These are phyloP conservation scores for Leucosticte australis DNA, from an alignment of 2,113 vertebrate species.

Conservation along the genomic window DNA sequence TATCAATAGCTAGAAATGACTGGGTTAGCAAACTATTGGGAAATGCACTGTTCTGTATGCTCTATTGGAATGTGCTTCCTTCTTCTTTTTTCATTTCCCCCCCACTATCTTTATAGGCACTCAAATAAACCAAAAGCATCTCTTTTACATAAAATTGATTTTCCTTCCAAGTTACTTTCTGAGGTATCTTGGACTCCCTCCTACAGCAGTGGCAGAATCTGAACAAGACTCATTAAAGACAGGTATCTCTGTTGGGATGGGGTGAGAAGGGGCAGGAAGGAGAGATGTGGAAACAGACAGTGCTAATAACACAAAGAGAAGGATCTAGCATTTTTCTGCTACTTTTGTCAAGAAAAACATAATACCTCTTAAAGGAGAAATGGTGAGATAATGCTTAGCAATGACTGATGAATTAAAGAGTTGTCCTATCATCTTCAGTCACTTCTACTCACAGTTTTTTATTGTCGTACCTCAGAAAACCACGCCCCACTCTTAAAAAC, in stretches of 20 bases:
- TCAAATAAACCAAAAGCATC: background rate
- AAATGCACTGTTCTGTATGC: background rate
- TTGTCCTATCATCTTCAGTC: background rate
- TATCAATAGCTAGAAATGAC: background rate
- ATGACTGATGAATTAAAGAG: background rate
- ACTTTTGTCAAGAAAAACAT: background rate
- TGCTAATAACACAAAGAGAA: background rate
- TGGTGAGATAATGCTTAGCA: background rate
- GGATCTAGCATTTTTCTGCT: background rate
- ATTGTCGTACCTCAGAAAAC: background rate
- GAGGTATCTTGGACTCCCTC: background rate
- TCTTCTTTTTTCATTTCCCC: background rate
- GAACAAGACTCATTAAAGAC: background rate
- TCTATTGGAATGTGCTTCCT: background rate
- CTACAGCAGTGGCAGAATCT: background rate
- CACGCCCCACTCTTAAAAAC: background rate
- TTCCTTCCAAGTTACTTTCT: background rate
- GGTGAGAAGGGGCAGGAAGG: accelerated
- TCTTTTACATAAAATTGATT: background rate
- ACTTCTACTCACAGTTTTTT: background rate
- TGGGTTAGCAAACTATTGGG: background rate
- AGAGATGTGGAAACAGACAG: accelerated
- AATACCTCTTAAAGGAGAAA: background rate
- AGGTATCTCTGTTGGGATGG: background rate
- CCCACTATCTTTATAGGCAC: background rate